Evolutionary conservation across 1,140 invertebrate species (phyloP).

Genomic region (Drosophila mayri): DNA sequence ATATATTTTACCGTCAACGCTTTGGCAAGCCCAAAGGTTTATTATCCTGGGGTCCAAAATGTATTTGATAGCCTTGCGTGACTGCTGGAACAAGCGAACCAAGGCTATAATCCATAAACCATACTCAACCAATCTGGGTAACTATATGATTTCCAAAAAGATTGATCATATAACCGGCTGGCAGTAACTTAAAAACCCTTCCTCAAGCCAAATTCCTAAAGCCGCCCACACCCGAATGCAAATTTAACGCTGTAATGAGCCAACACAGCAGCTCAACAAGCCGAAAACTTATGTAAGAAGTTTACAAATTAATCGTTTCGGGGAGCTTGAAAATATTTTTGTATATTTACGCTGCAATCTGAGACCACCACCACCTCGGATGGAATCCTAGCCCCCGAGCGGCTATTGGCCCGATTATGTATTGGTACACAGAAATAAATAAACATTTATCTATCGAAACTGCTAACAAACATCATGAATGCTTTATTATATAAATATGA

Average conservation of each 20-base stretch:
- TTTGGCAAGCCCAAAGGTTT: not conserved
- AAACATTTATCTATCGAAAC: not conserved
- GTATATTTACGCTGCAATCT: slow-evolving; percentile 25
- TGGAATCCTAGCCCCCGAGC: slow-evolving; percentile 25
- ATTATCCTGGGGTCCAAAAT: not conserved
- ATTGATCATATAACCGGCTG: slow-evolving; percentile 27
- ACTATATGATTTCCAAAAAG: slow-evolving; percentile 12
- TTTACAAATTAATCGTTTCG: slow-evolving; percentile 27
- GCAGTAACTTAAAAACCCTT: slow-evolving; percentile 20
- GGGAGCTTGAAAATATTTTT: slow-evolving; percentile 5
- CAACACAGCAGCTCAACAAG: slow-evolving; percentile 34
- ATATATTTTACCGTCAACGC: not conserved
- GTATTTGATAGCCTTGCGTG: not conserved
- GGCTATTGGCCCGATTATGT: slow-evolving; percentile 9
- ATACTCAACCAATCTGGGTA: not conserved
- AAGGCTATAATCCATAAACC: slow-evolving; percentile 7
- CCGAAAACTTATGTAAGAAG: slow-evolving; percentile 33
- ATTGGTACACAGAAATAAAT: slow-evolving; percentile 10
- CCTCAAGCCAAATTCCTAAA: slow-evolving; percentile 28
- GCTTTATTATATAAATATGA: not conserved
- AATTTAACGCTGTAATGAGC: slow-evolving; percentile 43
- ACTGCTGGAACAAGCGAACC: not conserved
- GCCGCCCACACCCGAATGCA: slow-evolving; percentile 31
- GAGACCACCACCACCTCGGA: slow-evolving; percentile 19
- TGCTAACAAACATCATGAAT: not conserved